Conservation (phyloP, 2,113 vertebrate species). For the Seriola aureovittata region DNA sequence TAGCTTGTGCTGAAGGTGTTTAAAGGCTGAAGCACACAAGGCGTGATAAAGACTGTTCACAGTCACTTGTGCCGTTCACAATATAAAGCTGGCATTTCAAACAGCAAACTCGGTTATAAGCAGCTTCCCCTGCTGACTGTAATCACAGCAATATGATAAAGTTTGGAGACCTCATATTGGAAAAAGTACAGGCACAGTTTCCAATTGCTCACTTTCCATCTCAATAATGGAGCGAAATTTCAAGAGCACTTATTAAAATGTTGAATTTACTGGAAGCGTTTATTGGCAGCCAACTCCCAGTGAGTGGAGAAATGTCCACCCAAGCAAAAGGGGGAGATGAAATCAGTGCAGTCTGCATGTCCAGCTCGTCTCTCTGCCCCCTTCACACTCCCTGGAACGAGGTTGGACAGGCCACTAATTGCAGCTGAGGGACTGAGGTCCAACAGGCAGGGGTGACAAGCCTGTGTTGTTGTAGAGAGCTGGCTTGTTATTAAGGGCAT, state of each 20-base stretch:
- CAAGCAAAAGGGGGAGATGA: slow-evolving; percentile 24
- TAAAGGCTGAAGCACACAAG: neutral
- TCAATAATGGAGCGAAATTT: slow-evolving; percentile 27
- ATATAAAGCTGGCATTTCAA: neutral
- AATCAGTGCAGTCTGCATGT: slow-evolving; percentile 26
- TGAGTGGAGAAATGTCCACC: slow-evolving; percentile 22
- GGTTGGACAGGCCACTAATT: slow-evolving; percentile 31
- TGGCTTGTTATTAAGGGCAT: slow-evolving; percentile 45
- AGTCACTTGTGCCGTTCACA: neutral
- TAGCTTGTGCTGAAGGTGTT: neutral
- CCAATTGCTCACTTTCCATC: slow-evolving; percentile 2
- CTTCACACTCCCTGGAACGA: slow-evolving; percentile 23
- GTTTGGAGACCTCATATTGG: neutral
- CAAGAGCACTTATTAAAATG: slow-evolving; percentile 19
- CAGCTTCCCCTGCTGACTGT: neutral
- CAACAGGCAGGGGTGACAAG: slow-evolving; percentile 12
- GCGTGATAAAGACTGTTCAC: neutral
- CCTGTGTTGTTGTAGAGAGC: slow-evolving; percentile 14
- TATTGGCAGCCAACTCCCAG: slow-evolving; percentile 25
- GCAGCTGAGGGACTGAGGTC: slow-evolving; percentile 30
- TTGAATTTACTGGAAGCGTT: slow-evolving; percentile 9
- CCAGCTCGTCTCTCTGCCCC: slow-evolving; percentile 25
- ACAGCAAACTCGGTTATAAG: neutral
- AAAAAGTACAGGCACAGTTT: slow-evolving; percentile 1
- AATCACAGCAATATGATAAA: neutral